Evolutionary conservation across 2,888 invertebrate species (phyloP), one percentile per base, ranked within the genome.

Genomic region (Apoderus coryli): DNA sequence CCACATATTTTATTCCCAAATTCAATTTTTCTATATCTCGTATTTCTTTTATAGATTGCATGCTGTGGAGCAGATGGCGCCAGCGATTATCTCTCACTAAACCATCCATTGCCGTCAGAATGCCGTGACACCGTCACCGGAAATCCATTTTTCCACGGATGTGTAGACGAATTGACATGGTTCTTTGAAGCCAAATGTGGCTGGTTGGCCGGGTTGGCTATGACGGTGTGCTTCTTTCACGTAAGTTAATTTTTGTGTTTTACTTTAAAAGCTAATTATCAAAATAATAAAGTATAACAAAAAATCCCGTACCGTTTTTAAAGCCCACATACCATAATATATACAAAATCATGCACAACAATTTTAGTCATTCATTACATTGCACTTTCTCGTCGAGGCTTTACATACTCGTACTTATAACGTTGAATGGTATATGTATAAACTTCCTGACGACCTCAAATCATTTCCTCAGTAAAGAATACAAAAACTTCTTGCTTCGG

Each of bases 21-120:
- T n/a, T n/a, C n/a, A n/a, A n/a, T n/a, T n/a, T n/a, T n/a, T n/a
- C n/a, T n/a, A n/a, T n/a, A n/a, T n/a, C n/a, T n/a, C n/a, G n/a
- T n/a, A 16, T 29, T 39, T 31, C 36, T 36, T 31, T 43, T 42
- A 11, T 41, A 84, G 84, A 76, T 89, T 45, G 86, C 82, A 24
- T 90, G 89, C 56, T 89, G 90, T 47, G 90, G 90, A 9, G 86
- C 88, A 1, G 75, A 78, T 36, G 85, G 86, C 0, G 76, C 86
- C 0, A 73, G 73, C 59, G 89, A 90, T 58, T 90, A 77, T 60
- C 63, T 81, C 42, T 65, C 65, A 36, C 50, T 82, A 42, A 69
- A 72, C 46, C 80, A 85, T 48, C 85, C 86, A 0, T 54, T 89
- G 31, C 88, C 89, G 0, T 63, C 72, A 2, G 80, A 82, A 38